Conservation (phyloP, 2,113 vertebrate genomes). For the Catharus bicknelli region DNA sequence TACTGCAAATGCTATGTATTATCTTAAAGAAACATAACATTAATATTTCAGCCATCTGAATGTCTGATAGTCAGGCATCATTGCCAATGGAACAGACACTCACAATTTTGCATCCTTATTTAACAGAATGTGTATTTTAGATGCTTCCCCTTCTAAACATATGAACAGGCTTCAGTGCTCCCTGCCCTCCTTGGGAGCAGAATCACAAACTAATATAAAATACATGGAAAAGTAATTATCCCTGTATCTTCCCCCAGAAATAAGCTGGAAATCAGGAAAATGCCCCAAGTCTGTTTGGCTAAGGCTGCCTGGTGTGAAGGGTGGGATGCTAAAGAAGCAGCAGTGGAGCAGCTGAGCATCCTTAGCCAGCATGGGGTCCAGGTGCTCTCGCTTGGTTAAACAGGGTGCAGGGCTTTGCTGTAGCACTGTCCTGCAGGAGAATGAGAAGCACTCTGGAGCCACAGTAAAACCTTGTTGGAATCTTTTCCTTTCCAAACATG, state of each 20-base stretch:
- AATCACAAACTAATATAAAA: neutral
- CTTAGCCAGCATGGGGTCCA: rapidly evolving
- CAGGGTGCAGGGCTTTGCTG: rapidly evolving
- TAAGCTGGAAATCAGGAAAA: neutral
- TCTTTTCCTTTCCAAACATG: rapidly evolving
- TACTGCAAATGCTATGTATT: neutral
- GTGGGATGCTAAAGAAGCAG: neutral
- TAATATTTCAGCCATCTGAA: neutral
- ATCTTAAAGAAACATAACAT: conserved; percentile 35
- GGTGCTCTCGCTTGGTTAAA: neutral
- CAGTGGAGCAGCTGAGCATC: neutral
- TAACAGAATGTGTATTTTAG: neutral
- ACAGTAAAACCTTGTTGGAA: neutral
- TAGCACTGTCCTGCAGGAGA: neutral
- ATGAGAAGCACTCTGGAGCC: neutral
- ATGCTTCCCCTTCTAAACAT: neutral
- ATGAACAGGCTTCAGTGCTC: neutral
- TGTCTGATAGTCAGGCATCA: neutral
- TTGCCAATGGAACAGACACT: neutral
- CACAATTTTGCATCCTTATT: neutral
- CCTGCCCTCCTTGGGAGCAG: neutral
- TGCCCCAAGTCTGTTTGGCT: neutral
- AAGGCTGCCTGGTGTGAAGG: neutral
- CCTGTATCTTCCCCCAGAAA: neutral
- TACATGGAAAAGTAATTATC: neutral